Conservation (phyloP, 2,888 invertebrate genomes). For the Melieria omissa region DNA sequence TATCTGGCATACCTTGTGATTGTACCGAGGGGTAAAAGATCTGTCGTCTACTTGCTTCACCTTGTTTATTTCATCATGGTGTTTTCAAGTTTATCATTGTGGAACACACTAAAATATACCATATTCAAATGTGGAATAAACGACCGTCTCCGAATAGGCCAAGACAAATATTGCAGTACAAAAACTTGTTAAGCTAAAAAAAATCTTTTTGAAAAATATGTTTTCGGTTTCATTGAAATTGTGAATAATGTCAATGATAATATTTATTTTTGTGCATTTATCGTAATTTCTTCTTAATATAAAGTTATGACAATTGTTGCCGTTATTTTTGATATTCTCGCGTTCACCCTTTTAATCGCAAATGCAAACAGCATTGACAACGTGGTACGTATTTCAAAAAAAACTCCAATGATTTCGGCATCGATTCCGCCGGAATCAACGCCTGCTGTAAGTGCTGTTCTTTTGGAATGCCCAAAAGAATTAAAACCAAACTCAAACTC, state of each 20-base stretch:
- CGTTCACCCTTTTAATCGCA: constrained; percentile 22
- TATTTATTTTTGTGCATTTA: constrained; percentile 29
- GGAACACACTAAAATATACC: not conserved
- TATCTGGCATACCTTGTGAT: too few relatives aligned
- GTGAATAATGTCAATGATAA: not conserved
- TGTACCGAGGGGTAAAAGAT: too few relatives aligned
- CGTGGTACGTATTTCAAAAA: constrained; percentile 12
- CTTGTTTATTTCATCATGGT: too few relatives aligned
- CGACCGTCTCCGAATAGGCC: not conserved
- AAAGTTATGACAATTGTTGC: constrained; percentile 33
- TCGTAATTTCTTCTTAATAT: constrained; percentile 27
- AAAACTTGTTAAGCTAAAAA: not conserved
- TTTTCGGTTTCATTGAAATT: constrained; percentile 19
- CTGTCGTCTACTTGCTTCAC: too few relatives aligned
- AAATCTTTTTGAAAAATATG: not conserved
- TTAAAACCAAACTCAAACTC: not conserved
- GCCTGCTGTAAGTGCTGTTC: constrained; percentile 48
- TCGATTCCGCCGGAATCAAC: constrained; percentile 22
- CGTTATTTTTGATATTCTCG: constrained; percentile 25
- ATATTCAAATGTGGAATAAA: not conserved
- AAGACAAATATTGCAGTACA: too few relatives aligned
- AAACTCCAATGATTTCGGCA: not conserved
- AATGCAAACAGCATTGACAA: constrained; percentile 16
- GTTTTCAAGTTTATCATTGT: too few relatives aligned
- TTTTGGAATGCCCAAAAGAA: constrained; percentile 47